Conservation (phyloP, 2,113 vertebrate genomes). For the Neogale vison region DNA sequence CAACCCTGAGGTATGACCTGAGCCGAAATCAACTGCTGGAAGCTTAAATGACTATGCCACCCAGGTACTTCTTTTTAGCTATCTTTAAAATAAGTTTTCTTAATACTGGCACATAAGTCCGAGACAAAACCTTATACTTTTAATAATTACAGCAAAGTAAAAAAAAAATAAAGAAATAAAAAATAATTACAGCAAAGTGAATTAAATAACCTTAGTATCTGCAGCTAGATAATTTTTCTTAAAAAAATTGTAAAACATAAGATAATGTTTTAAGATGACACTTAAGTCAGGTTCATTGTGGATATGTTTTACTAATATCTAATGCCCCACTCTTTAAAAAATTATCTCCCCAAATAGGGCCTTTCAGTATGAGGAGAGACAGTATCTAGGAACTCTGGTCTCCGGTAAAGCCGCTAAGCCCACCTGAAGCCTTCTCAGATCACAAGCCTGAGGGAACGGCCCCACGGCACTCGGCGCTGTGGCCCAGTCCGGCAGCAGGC, state of each 20-base stretch:
- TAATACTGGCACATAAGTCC: neutral
- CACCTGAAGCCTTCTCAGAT: neutral
- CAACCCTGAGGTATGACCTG: neutral
- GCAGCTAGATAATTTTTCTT: neutral
- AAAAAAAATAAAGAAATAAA: too few species aligned
- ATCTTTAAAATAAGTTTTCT: neutral
- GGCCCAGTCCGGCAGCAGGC: fast-evolving
- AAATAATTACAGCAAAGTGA: neutral
- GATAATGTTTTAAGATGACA: too few species aligned
- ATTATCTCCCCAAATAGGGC: neutral
- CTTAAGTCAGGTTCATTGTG: neutral
- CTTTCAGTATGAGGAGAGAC: neutral
- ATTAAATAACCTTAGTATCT: neutral
- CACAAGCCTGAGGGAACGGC: fast-evolving
- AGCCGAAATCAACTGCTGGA: neutral
- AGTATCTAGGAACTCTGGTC: neutral
- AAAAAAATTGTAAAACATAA: neutral
- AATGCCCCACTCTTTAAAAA: neutral
- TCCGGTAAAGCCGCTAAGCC: neutral
- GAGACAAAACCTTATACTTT: neutral
- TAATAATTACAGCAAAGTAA: neutral
- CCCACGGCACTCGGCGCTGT: fast-evolving
- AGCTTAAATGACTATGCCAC: neutral
- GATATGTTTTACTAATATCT: neutral
- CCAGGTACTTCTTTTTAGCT: neutral